Evolutionary conservation across 2,113 vertebrate species (phyloP), one percentile per base, ranked within the genome.

Genomic region (Corvus hawaiiensis): DNA sequence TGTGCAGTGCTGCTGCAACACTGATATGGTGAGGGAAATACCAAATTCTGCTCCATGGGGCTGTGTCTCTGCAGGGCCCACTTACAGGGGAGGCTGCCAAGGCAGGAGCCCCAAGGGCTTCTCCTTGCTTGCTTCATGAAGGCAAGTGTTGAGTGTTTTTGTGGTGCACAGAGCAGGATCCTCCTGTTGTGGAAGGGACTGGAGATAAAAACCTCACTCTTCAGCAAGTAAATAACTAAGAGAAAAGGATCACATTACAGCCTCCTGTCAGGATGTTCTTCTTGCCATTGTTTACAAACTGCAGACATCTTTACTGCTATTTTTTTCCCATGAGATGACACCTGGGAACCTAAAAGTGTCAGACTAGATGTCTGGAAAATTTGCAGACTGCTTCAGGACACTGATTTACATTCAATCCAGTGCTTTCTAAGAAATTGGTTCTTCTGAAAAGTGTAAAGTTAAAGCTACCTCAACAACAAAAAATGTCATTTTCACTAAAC

Each of bases 281-380:
- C 84, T 94, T 94, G 76, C 43, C 22, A 41, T 90, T 96, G 86
- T 96, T 97, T 95, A 92, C 66, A 94, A 97, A 95, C 92, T 94
- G n/a, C 66, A 95, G 69, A 75, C 76, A 76, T 85, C 68, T 95
- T 97, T 81, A 96, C 69, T 91, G 79, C n/a, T 93, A 24, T 55
- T 69, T 92, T 86, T 62, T 64, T 86, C 64, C 52, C 88, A 54
- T 78, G 74, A 95, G 84, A 96, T 94, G 74, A 90, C 62, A 94
- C 49, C 32, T 48, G 1, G 49, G 51, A 61, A 84, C 55, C 91
- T 93, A 83, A 92, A 96, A 96, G 56, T 94, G 93, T 95, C 91
- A 93, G 91, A 95, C 67, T 41, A 64, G 75, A 96, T 95, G 41
- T 92, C 95, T 90, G 81, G 79, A 94, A 97, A 94, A 97, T 90